Evolutionary conservation across 2,113 vertebrate genomes (phyloP).

Genomic region (Numida meleagris): DNA sequence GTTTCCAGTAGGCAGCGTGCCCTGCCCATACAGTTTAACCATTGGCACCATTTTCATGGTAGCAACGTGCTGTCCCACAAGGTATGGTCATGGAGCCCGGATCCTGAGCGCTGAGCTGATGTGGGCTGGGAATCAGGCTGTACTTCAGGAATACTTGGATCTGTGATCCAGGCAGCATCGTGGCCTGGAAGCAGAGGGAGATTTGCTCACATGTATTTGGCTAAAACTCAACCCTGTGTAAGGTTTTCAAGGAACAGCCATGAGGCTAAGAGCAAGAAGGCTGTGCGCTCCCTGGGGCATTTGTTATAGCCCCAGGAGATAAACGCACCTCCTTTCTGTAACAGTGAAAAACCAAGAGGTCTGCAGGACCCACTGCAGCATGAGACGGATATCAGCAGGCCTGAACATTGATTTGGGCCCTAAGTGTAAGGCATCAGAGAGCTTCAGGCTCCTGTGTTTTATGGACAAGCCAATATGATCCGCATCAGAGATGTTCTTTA

Average conservation of each 20-base stretch:
- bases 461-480: background rate
- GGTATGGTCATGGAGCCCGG: background rate
- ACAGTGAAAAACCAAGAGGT: background rate
- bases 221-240: constrained; percentile 33
- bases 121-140: background rate
- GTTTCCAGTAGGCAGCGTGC: background rate
- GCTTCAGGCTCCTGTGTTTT: background rate
- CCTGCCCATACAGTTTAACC: background rate
- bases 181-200: constrained; percentile 54
- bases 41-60: background rate
- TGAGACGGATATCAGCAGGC: background rate
- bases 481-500: fast-evolving
- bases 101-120: background rate
- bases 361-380: background rate
- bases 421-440: background rate
- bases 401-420: background rate
- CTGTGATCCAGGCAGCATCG: constrained; percentile 4
- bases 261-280: background rate
- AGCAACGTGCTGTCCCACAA: background rate
- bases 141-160: constrained; percentile 4
- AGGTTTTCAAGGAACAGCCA: constrained; percentile 41
- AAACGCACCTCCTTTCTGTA: background rate
- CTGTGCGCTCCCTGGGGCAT: background rate
- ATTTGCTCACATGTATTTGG: constrained; percentile 56
- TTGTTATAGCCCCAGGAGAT: background rate